Percentiles rank a stretch among this genome's conserved stretches.
phyloP scores from a whole-genome alignment of 2,888 invertebrate species.

The Ophion ventricosus region DNA sequence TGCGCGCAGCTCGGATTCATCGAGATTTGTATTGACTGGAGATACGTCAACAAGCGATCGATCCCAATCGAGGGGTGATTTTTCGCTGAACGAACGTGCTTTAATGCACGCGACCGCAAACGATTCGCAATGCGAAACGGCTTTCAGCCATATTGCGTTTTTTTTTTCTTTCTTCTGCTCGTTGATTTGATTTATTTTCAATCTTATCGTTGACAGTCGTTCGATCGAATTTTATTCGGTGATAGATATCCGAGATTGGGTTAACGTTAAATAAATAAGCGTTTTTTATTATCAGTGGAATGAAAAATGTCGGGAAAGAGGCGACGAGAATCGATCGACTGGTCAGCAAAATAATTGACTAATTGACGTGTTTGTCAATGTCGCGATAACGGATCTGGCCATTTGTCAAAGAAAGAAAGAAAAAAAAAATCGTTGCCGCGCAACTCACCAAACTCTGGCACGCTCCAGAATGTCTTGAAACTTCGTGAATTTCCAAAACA shows the following conservation, averaged over 20 bases:
- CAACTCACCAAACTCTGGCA: conserved; percentile 55
- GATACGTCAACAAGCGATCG: conserved; percentile 44
- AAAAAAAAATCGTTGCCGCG: not conserved
- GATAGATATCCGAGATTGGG: not conserved
- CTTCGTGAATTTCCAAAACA: conserved; percentile 45
- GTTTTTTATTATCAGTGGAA: conserved; percentile 6
- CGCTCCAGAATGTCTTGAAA: conserved; percentile 35
- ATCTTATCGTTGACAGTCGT: not conserved
- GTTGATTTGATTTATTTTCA: not conserved
- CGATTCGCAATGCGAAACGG: conserved; percentile 22
- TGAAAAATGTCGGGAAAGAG: conserved; percentile 1
- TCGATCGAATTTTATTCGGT: not conserved
- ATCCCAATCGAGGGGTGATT: conserved; percentile 27
- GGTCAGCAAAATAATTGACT: conserved; percentile 13
- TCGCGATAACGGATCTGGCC: conserved; percentile 5
- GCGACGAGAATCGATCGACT: conserved; percentile 24
- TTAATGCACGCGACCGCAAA: conserved; percentile 29
- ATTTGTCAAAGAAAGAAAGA: conserved; percentile 1
- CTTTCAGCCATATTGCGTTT: conserved; percentile 25
- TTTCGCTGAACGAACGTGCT: conserved; percentile 40
- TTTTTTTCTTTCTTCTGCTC: not conserved
- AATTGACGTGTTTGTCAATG: not conserved
- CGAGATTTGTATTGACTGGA: conserved; percentile 45
- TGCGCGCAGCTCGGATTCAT: conserved; percentile 47
- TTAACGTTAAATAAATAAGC: not conserved